phyloP scores from a whole-genome alignment of 2,888 invertebrate genomes.

The Nycteola revayana region DNA sequence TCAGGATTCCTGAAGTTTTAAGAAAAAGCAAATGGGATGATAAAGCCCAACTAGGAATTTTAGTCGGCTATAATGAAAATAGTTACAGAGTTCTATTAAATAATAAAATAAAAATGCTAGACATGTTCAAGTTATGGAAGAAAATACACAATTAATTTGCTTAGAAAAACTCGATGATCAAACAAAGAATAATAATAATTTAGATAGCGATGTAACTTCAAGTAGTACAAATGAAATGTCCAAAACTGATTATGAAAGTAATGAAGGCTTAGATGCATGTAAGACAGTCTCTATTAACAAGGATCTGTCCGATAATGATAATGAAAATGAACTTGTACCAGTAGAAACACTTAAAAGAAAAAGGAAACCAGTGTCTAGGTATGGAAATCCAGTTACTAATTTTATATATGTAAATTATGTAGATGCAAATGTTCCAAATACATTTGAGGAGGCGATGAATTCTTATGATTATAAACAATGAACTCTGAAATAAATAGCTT shows the following conservation, averaged over 20 bases:
- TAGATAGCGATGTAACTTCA: background rate
- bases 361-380: constrained; percentile 2
- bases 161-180: constrained; percentile 7
- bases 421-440: constrained; percentile 32
- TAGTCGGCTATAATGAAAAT: constrained; percentile 34
- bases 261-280: background rate
- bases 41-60: constrained; percentile 27
- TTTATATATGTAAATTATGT: constrained; percentile 23
- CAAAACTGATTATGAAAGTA: background rate
- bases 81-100: constrained; percentile 31
- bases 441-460: constrained; percentile 36
- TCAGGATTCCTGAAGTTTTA: constrained; percentile 33
- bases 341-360: constrained; percentile 3
- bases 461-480: constrained; percentile 28
- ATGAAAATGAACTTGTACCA: background rate
- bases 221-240: no score
- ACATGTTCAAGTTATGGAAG: constrained; percentile 5
- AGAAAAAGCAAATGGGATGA: constrained; percentile 36
- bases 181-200: background rate
- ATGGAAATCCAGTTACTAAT: constrained; percentile 4
- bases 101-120: constrained; percentile 7
- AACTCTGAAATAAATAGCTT: constrained; percentile 35
- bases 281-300: background rate
- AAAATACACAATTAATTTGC: constrained; percentile 4
- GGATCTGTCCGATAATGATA: background rate